Percentiles rank a stretch among this genome's conserved stretches.
Evolutionary conservation across 2,113 vertebrate genomes (phyloP).

Genomic region (Gymnarchus niloticus): DNA sequence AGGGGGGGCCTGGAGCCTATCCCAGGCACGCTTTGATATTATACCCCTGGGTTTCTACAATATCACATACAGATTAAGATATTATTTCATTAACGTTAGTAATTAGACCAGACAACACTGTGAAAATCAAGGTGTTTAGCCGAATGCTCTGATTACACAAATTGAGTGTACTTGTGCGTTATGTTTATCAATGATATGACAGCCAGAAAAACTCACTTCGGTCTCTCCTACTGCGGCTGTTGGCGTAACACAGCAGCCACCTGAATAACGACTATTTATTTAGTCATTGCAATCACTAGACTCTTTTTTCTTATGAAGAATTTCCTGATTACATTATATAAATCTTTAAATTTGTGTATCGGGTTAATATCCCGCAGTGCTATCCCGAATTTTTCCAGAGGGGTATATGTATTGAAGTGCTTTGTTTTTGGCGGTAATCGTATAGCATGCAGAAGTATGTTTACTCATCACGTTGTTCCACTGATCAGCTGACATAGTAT

Average conservation of each 20-base stretch:
- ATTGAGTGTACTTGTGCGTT: neutral
- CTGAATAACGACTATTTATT: neutral
- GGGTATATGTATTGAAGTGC: too few relatives aligned
- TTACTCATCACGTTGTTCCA: too few relatives aligned
- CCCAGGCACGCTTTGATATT: neutral
- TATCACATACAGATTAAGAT: neutral
- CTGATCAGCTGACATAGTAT: too few relatives aligned
- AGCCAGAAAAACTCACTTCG: neutral
- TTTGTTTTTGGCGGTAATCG: too few relatives aligned
- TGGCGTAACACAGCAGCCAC: neutral
- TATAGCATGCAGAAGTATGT: too few relatives aligned
- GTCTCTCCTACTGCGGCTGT: neutral
- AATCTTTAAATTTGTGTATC: neutral
- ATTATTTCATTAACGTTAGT: neutral
- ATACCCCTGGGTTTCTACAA: neutral
- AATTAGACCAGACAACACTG: neutral
- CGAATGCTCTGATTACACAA: neutral
- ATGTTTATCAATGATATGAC: neutral
- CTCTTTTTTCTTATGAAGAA: neutral
- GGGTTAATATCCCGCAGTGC: neutral
- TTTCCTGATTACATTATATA: neutral
- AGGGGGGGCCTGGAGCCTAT: too few relatives aligned
- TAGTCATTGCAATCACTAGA: neutral
- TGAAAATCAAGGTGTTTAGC: neutral
- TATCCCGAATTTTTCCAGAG: too few relatives aligned